Base-by-base conservation (phyloP, 2,888 invertebrate species). In the Polylopha cassiicola region DNA sequence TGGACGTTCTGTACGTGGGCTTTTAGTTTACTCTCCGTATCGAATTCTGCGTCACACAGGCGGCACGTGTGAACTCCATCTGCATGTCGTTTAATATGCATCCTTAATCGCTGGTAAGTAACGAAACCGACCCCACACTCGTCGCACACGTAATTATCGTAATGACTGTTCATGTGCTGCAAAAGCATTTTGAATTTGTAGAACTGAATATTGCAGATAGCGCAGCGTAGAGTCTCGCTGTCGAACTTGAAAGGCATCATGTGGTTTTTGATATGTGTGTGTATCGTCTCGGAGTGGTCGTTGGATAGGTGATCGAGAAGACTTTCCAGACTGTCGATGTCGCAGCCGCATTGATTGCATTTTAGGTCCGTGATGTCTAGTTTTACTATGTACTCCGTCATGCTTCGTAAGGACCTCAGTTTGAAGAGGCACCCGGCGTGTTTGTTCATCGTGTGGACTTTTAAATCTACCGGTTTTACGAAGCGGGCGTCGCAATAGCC, bases 111-210 rank as follows among this genome's bases (percentile, higher is more conserved):
- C 49, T 47, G 3, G 50, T 50, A 1, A 48, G 44, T 68, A 0
- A 71, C 50, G 16, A 67, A 70, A 0, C 60, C 61, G 0, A 52
- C 48, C 8, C 56, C 53, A 30, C 69, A 70, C 1, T 49, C 42
- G 2, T 47, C 38, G 26, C 70, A 69, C 3, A 61, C 37, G 29
- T 49, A 66, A 47, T 71, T 69, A 8, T 61, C 47, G 13, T 51
- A 66, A 36, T 74, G 74, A 2, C 43, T 26, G 28, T 67, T 61
- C 70, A 73, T 72, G 22, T 74, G 74, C n/a, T 52, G 55, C 5
- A 57, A 48, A 1, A 65, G 33, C 1, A 52, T 51, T 44, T 56
- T 59, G 45, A 66, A 66, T 2, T 53, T 51, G 9, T 51, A 51
- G 23, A 58, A 67, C 1, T 50, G 47, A 2, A 53, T 49, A 0